phyloP scores from a whole-genome alignment of 2,113 vertebrate genomes.

The Engystomops pustulosus region DNA sequence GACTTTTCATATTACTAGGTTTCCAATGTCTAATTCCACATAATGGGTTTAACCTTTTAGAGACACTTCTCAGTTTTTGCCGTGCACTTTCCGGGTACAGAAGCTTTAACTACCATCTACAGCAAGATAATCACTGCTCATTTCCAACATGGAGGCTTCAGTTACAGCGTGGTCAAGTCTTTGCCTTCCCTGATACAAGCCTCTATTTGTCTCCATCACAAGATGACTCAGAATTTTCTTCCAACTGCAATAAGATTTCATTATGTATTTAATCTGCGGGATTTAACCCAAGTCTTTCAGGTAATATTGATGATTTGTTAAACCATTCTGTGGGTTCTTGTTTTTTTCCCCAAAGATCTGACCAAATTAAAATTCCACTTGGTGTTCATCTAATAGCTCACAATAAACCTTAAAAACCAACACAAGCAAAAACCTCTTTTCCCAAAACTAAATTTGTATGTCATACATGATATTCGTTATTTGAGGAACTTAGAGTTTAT shows the following conservation, averaged over 20 bases:
- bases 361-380: too few relatives aligned
- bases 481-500: too few relatives aligned
- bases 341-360: too few relatives aligned
- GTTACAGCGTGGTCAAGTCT: slow-evolving; percentile 76
- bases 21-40: background rate
- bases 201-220: slow-evolving; percentile 79
- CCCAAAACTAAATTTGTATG: too few relatives aligned
- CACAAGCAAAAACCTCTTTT: too few relatives aligned
- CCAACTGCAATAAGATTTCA: slow-evolving; percentile 78
- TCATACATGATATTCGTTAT: too few relatives aligned
- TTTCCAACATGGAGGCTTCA: slow-evolving; percentile 79
- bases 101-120: slow-evolving; percentile 74
- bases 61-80: slow-evolving; percentile 83
- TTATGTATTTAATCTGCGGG: slow-evolving; percentile 81
- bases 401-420: too few relatives aligned
- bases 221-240: slow-evolving; percentile 82
- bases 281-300: slow-evolving; percentile 76
- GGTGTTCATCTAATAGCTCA: too few relatives aligned
- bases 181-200: slow-evolving; percentile 72
- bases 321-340: background rate
- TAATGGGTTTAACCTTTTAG: slow-evolving; percentile 64
- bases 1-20: too few relatives aligned
- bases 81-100: slow-evolving; percentile 71
- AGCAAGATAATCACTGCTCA: slow-evolving; percentile 76
- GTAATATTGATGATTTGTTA: slow-evolving; percentile 58